Conservation (phyloP, 2,797 vertebrate species). For the Etheostoma perlongum region DNA sequence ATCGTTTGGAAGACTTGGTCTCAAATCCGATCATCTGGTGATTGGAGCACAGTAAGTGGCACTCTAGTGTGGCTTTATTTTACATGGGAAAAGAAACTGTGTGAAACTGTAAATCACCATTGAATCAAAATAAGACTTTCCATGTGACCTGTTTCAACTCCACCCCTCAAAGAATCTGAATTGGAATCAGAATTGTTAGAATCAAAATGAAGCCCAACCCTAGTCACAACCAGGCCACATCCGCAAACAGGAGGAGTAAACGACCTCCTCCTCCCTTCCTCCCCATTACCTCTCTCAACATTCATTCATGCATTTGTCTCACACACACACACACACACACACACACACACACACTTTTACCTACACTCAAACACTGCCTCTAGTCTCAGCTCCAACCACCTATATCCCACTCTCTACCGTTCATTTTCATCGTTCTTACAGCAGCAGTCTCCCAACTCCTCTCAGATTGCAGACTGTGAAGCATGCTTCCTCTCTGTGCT, state of each 20-base stretch:
- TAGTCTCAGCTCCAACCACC: constrained; percentile 13
- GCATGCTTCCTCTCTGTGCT: constrained; percentile 28
- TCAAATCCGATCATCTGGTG: no score
- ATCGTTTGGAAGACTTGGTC: no score
- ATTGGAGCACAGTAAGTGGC: no score
- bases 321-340: constrained; percentile 30
- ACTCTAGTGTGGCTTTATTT: no score
- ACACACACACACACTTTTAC: constrained; percentile 27
- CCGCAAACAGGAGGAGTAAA: constrained; percentile 26
- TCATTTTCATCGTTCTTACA: constrained; percentile 23
- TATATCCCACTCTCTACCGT: neutral
- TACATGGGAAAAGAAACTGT: no score
- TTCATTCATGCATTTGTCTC: constrained; percentile 20
- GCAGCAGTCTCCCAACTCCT: constrained; percentile 28
- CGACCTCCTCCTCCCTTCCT: constrained; percentile 13
- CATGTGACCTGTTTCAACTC: no score
- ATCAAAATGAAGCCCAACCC: no score
- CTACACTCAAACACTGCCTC: constrained; percentile 23
- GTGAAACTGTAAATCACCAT: no score
- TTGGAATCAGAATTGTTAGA: no score
- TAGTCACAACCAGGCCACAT: constrained; percentile 20
- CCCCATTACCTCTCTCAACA: constrained; percentile 21
- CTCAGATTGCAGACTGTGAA: constrained; percentile 22
- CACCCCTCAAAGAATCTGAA: no score
- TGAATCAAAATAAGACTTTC: no score